Conservation (phyloP, 1,140 invertebrate genomes). For the Drosophila parvula region DNA sequence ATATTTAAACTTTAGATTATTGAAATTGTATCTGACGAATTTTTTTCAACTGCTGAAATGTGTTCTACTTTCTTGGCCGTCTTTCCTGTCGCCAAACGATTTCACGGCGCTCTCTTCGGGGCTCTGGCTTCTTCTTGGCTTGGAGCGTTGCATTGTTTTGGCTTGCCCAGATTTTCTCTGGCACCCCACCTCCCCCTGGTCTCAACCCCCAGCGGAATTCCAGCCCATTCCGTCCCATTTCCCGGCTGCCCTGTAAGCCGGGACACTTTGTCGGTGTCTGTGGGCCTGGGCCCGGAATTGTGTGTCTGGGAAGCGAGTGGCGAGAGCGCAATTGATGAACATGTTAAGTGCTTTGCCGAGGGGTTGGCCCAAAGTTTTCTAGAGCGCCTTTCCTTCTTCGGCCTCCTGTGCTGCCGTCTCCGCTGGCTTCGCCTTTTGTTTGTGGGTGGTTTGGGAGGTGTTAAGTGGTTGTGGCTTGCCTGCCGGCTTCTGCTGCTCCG, state of each 20-base stretch:
- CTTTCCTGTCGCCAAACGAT: constrained; percentile 54
- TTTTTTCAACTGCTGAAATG: constrained; percentile 27
- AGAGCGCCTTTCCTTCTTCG: constrained; percentile 49
- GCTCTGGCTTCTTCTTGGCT: constrained; percentile 6
- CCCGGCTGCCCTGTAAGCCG: constrained; percentile 30
- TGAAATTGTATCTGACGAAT: background rate
- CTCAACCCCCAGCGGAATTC: constrained; percentile 17
- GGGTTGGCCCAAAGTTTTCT: constrained; percentile 61
- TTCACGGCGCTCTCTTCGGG: constrained; percentile 42
- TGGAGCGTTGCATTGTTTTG: constrained; percentile 65
- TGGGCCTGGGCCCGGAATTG: constrained; percentile 16
- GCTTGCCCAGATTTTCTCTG: constrained; percentile 57
- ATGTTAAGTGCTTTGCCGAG: constrained; percentile 74
- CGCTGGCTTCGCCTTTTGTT: constrained; percentile 31
- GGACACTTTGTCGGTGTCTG: constrained; percentile 71
- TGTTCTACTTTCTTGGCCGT: constrained; percentile 28
- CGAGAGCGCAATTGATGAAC: constrained; percentile 73
- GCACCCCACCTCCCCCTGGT: too few species aligned
- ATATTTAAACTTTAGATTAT: background rate
- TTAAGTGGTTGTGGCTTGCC: constrained; percentile 48
- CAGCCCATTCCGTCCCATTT: constrained; percentile 27
- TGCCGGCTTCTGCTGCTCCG: constrained; percentile 31
- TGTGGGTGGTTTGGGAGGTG: constrained; percentile 36
- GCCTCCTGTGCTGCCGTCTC: constrained; percentile 2
- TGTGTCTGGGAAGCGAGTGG: constrained; percentile 38